Percentiles rank a stretch among this genome's conserved stretches.
Evolutionary conservation across 1,140 invertebrate genomes (phyloP).

Genomic region (Diplogasteroides magnus): DNA sequence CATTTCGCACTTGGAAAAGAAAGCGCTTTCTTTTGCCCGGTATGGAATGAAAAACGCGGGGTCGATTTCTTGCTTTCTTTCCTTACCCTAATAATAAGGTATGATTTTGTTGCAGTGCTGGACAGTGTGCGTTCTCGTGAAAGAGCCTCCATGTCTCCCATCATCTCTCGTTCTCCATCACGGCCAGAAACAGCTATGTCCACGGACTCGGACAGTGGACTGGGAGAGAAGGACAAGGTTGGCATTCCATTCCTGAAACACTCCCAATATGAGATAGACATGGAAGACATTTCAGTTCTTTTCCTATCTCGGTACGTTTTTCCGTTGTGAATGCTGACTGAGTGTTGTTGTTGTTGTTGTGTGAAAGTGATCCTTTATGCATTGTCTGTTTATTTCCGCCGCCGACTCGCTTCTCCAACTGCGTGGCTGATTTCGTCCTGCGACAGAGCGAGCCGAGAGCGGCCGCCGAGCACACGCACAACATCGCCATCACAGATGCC

Average conservation of each 20-base stretch:
- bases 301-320: background rate
- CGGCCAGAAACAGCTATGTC: background rate
- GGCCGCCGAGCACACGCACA: background rate
- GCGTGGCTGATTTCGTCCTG: background rate
- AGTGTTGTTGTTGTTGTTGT: too few relatives aligned
- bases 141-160: background rate
- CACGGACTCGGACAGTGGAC: background rate
- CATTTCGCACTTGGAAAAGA: too few relatives aligned
- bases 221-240: background rate
- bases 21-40: too few relatives aligned
- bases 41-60: too few relatives aligned
- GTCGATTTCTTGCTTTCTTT: too few relatives aligned
- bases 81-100: too few relatives aligned
- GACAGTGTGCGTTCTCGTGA: background rate
- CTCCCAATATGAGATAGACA: too few relatives aligned
- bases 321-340: too few relatives aligned
- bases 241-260: too few relatives aligned
- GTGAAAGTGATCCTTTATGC: background rate
- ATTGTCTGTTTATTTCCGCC: background rate
- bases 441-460: background rate
- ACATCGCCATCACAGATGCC: background rate
- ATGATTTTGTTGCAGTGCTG: background rate
- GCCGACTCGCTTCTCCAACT: background rate
- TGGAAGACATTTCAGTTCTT: background rate
- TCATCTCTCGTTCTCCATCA: background rate